phyloP scores from a whole-genome alignment of 2,797 vertebrate species.

The Poeciliopsis presidionis region DNA sequence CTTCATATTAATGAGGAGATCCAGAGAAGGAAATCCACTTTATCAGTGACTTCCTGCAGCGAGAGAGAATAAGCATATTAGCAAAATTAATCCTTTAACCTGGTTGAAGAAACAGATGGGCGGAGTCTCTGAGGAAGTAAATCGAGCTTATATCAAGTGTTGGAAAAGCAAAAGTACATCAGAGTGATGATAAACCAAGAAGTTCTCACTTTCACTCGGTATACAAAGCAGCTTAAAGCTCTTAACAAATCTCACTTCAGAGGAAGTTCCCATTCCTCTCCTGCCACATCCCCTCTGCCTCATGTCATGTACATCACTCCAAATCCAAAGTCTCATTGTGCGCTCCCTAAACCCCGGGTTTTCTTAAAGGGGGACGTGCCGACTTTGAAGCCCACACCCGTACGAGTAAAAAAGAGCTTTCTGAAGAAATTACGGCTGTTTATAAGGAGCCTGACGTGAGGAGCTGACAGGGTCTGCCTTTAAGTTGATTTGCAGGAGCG shows the following conservation, averaged over 20 bases:
- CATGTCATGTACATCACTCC: slow-evolving; percentile 18
- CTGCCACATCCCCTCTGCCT: slow-evolving; percentile 20
- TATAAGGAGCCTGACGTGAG: slow-evolving; percentile 75
- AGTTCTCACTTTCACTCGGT: slow-evolving; percentile 6
- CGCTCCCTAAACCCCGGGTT: slow-evolving; percentile 52
- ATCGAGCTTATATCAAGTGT: not conserved
- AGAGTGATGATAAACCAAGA: slow-evolving; percentile 4
- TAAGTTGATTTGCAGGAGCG: slow-evolving; percentile 82
- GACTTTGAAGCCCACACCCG: slow-evolving; percentile 65
- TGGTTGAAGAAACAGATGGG: slow-evolving; percentile 2
- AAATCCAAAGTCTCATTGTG: slow-evolving; percentile 61
- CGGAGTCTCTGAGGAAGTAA: not conserved
- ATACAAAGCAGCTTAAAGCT: slow-evolving; percentile 26
- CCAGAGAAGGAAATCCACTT: slow-evolving; percentile 14
- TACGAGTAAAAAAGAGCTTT: slow-evolving; percentile 78
- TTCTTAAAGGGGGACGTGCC: slow-evolving; percentile 53
- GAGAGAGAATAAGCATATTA: slow-evolving; percentile 6
- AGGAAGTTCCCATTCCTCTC: slow-evolving; percentile 29
- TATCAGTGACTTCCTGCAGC: slow-evolving; percentile 8
- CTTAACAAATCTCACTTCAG: slow-evolving; percentile 41
- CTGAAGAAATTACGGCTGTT: slow-evolving; percentile 81
- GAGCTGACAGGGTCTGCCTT: slow-evolving; percentile 78
- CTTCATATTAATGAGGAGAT: slow-evolving; percentile 10
- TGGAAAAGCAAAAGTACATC: slow-evolving; percentile 11
- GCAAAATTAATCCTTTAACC: slow-evolving; percentile 17